These are phyloP conservation scores for Cryptocheilus praepositus DNA, from an alignment of 2,888 invertebrate genomes.

Conservation along the genomic window DNA sequence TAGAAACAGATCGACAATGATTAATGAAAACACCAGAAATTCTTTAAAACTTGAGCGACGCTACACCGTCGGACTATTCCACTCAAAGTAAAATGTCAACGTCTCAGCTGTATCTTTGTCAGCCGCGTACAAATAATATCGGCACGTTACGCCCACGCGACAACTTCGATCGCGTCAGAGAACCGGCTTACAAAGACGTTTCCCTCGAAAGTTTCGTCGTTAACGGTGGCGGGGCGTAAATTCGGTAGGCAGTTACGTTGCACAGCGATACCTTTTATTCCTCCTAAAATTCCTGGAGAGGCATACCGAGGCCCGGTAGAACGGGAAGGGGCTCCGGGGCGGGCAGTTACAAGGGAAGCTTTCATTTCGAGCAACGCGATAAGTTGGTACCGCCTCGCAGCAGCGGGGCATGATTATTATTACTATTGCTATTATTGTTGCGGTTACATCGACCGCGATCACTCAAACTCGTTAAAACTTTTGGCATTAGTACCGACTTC, in stretches of 20 bases:
- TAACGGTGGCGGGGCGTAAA: slow-evolving; percentile 13
- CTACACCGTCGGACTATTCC: no score
- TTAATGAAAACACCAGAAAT: no score
- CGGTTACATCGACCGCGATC: slow-evolving; percentile 73
- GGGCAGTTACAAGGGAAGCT: slow-evolving; percentile 27
- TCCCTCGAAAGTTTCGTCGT: no score
- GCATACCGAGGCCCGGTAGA: neutral
- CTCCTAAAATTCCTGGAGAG: slow-evolving; percentile 23
- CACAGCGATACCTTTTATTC: slow-evolving; percentile 26
- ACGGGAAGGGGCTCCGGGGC: slow-evolving; percentile 1
- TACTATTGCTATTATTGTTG: slow-evolving; percentile 72
- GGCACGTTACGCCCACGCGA: no score
- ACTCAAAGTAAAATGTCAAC: no score
- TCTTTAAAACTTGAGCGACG: no score
- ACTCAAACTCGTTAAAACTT: slow-evolving; percentile 75
- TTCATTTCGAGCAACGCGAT: slow-evolving; percentile 62
- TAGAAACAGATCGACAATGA: no score
- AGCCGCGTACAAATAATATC: no score
- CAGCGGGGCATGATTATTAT: slow-evolving; percentile 63
- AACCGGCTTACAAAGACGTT: no score
- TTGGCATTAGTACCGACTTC: slow-evolving; percentile 70
- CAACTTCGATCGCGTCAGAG: no score
- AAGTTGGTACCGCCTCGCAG: slow-evolving; percentile 66
- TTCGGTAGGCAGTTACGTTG: slow-evolving; percentile 22
- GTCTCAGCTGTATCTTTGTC: no score